These are phyloP conservation scores for Platichthys flesus DNA, from an alignment of 2,113 vertebrate species.

Conservation along the genomic window DNA sequence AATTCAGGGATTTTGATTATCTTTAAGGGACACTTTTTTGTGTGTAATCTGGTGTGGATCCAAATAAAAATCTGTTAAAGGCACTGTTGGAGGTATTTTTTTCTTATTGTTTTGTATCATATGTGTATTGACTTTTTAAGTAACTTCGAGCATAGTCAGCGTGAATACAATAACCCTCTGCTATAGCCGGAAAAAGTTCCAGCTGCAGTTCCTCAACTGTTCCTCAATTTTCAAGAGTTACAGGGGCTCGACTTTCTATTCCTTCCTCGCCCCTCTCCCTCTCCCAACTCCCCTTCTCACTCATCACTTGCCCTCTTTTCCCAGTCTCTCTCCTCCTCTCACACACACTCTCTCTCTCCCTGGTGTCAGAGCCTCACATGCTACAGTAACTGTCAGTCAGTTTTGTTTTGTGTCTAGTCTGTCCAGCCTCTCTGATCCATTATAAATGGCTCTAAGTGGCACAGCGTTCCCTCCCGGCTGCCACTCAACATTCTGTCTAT, in stretches of 20 bases:
- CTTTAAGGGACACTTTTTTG: too few relatives aligned
- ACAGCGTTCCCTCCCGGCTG: conserved; percentile 34
- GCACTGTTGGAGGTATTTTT: too few relatives aligned
- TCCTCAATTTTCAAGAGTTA: neutral
- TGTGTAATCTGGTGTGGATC: too few relatives aligned
- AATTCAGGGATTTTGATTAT: too few relatives aligned
- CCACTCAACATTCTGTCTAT: too few relatives aligned
- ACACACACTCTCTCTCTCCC: conserved; percentile 6
- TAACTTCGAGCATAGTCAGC: too few relatives aligned
- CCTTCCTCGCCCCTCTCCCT: neutral
- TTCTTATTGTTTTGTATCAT: too few relatives aligned
- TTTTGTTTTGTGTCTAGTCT: conserved; percentile 62
- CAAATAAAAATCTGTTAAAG: too few relatives aligned
- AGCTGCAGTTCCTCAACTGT: too few relatives aligned
- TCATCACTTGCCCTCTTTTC: neutral
- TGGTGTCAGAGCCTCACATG: conserved; percentile 51
- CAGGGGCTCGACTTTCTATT: neutral
- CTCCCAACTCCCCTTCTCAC: neutral
- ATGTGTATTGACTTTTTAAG: too few relatives aligned
- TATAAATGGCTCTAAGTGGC: conserved; percentile 66
- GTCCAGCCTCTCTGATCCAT: conserved; percentile 67
- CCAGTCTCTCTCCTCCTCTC: neutral
- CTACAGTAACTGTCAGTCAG: conserved; percentile 67
- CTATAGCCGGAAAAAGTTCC: too few relatives aligned
- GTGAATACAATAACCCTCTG: neutral